Conservation (phyloP, 2,888 invertebrate genomes). For the Noctua janthe region DNA sequence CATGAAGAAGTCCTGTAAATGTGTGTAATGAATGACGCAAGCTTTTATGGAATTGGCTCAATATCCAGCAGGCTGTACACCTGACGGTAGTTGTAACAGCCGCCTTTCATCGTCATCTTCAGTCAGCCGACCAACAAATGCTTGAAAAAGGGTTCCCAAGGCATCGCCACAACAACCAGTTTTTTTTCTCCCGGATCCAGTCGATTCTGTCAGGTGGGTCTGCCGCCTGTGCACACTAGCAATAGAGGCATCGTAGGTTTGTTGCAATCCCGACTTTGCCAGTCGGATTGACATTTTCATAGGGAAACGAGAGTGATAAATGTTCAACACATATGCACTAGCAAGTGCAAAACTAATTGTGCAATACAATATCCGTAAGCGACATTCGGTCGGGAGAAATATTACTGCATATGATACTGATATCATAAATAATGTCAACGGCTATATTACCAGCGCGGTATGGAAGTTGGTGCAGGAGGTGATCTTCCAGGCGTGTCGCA, state of each 20-base stretch:
- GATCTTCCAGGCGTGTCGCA: slow-evolving; percentile 95
- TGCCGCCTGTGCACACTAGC: not conserved
- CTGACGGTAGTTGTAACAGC: not conserved
- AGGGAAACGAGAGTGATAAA: not conserved
- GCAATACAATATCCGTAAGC: not conserved
- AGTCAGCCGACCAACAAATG: not conserved
- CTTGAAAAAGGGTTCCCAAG: not conserved
- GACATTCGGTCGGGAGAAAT: not conserved
- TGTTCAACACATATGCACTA: not conserved
- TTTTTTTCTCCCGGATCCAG: not conserved
- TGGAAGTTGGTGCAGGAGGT: slow-evolving; percentile 95
- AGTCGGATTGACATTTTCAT: not conserved
- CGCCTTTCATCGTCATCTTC: not conserved
- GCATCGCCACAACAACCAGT: not conserved
- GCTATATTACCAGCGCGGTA: slow-evolving; percentile 92
- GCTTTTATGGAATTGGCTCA: not conserved
- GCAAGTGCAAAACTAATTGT: no score
- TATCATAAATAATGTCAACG: not conserved
- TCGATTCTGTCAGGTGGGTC: not conserved
- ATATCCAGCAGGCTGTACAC: not conserved
- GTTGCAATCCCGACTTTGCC: not conserved
- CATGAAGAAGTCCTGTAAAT: slow-evolving; percentile 97
- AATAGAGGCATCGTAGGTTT: not conserved
- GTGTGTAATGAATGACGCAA: slow-evolving; percentile 35
- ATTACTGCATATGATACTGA: not conserved